Evolutionary conservation across 1,140 invertebrate species (phyloP).

Genomic region (Rhopalosiphum maidis): DNA sequence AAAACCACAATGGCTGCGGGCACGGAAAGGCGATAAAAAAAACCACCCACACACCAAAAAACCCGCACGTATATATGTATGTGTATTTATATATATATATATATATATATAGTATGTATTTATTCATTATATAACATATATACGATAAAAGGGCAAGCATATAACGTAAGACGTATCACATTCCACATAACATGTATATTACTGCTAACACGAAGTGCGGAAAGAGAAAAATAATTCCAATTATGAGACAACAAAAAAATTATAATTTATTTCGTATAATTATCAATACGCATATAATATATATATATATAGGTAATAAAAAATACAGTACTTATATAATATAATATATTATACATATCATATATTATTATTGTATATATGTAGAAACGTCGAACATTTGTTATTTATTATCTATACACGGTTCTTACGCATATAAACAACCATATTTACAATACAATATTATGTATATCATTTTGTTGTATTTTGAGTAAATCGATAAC

Average conservation of each 20-base stretch:
- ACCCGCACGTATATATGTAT: neutral
- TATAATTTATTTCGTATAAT: slow-evolving; percentile 28
- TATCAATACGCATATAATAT: slow-evolving; percentile 6
- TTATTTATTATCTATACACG: neutral
- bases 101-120: neutral
- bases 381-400: neutral
- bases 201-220: neutral
- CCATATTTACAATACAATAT: neutral
- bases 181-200: too few relatives aligned
- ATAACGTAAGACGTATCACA: too few relatives aligned
- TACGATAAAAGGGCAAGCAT: neutral
- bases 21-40: slow-evolving; percentile 48
- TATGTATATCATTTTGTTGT: neutral
- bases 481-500: neutral
- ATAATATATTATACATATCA: neutral
- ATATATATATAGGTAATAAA: slow-evolving; percentile 31
- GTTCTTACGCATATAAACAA: neutral
- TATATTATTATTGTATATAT: neutral
- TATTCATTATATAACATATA: neutral
- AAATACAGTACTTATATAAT: slow-evolving; percentile 34
- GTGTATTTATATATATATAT: neutral
- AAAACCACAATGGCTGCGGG: slow-evolving; percentile 27
- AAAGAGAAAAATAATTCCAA: neutral
- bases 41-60: neutral
- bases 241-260: slow-evolving; percentile 38